phyloP scores from a whole-genome alignment of 2,888 invertebrate genomes.

The Machimus rusticus region DNA sequence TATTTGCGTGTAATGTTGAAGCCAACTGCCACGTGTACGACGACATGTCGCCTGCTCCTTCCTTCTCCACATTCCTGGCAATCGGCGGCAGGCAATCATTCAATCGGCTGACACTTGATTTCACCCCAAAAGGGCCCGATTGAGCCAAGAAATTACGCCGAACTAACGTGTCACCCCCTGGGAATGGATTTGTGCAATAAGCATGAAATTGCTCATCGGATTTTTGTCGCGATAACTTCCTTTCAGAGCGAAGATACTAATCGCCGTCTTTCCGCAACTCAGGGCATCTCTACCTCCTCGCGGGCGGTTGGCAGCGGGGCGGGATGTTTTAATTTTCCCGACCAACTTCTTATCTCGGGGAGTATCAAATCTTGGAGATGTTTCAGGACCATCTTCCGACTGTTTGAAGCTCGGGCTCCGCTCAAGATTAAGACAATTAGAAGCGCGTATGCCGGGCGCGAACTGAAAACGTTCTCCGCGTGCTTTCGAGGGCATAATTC shows the following conservation, averaged over 20 bases:
- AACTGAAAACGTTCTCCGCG: not conserved
- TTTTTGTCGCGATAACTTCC: constrained; percentile 34
- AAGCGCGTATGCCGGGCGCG: constrained; percentile 33
- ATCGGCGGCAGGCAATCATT: constrained; percentile 12
- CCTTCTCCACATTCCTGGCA: not conserved
- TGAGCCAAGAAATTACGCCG: constrained; percentile 14
- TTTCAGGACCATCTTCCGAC: constrained; percentile 23
- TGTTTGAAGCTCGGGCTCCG: not conserved
- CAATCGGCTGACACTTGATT: constrained; percentile 26
- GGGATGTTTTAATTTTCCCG: constrained; percentile 16
- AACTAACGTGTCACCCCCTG: constrained; percentile 27
- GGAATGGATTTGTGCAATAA: constrained; percentile 53
- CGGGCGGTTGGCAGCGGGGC: not conserved
- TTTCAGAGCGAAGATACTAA: constrained; percentile 1
- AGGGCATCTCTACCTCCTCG: not conserved
- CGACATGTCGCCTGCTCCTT: not conserved
- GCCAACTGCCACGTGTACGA: constrained; percentile 24
- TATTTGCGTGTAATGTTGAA: not conserved
- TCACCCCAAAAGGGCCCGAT: constrained; percentile 31
- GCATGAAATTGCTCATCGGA: constrained; percentile 57
- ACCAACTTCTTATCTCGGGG: not conserved
- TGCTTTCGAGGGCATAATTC: not conserved
- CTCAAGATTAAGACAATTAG: not conserved
- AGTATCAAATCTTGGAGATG: constrained; percentile 31
- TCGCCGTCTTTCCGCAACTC: not conserved